Base-by-base conservation (phyloP, 2,113 vertebrate genomes). In the Carlito syrichta region DNA sequence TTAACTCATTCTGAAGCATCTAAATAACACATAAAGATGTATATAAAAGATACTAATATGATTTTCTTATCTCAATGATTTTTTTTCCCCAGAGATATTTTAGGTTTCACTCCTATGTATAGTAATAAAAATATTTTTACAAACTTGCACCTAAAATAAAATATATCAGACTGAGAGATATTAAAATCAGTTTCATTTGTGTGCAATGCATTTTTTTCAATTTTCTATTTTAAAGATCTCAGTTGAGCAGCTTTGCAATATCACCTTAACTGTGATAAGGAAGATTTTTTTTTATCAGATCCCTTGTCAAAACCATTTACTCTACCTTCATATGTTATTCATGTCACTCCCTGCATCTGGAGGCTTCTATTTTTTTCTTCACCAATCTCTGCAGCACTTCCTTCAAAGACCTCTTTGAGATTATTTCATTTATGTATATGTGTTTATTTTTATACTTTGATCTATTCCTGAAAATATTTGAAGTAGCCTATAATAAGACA, bases 151-250 rank as follows among this genome's bases (percentile, higher is more conserved):
- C 45, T 95, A 56, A 96, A 95, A 84, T 94, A 66, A 96, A 91
- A 92, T 86, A 69, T 25, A 73, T 71, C 74, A 56, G 32, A 35
- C n/a, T 71, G 43, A 97, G 35, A 90, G 60, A 97, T 48, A 93
- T 88, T 96, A 68, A 95, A 95, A 89, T 60, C 66, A 92, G 90
- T 91, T 96, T 94, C 27, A 86, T 86, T 69, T 96, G 56, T 92
- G 52, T 52, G 76, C 23, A 76, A 40, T 68, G 8, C 11, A 58
- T 87, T 58, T 84, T 94, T 96, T 84, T 35, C 35, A 74, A 77
- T 30, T 32, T 88, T 95, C 76, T 56, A 43, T n/a, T 86, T 85
- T 85, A 92, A 50, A 43, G 17, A 83, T 87, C 54, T 60, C 58
- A 88, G 35, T 20, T 85, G 63, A 87, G 30, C 23, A 85, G 71